Evolutionary conservation across 2,113 vertebrate genomes (phyloP).

Genomic region (Petaurus breviceps): DNA sequence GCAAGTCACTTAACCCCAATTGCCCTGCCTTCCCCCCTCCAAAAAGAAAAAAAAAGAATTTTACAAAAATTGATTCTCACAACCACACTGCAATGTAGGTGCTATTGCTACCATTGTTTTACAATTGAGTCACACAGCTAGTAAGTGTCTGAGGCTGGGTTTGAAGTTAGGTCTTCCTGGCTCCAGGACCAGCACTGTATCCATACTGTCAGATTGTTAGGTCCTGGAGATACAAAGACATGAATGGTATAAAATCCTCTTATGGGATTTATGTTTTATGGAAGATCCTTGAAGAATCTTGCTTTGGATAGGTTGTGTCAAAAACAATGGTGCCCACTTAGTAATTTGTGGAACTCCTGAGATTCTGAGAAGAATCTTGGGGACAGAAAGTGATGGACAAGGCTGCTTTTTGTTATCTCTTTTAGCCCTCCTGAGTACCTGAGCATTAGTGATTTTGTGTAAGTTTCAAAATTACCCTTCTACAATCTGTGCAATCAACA

Average conservation of each 20-base stretch:
- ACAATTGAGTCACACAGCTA: too few relatives aligned
- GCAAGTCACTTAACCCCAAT: too few relatives aligned
- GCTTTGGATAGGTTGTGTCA: background rate
- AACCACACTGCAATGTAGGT: background rate
- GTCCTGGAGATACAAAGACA: background rate
- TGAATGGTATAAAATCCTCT: background rate
- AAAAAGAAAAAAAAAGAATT: background rate
- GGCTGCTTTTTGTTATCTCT: background rate
- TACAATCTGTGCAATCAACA: background rate
- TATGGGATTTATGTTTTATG: background rate
- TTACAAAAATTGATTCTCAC: background rate
- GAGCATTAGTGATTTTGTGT: background rate
- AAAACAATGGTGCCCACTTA: background rate
- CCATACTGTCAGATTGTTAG: background rate
- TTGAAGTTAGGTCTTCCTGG: background rate
- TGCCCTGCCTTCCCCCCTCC: too few relatives aligned
- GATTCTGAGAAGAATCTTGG: background rate
- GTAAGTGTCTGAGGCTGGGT: background rate
- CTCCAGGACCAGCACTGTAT: background rate
- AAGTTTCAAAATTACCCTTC: background rate
- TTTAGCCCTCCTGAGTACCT: background rate
- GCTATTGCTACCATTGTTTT: too few relatives aligned
- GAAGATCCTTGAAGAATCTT: background rate
- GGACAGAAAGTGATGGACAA: background rate
- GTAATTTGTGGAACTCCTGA: background rate